phyloP scores from a whole-genome alignment of 2,797 vertebrate species.

The Pipistrellus kuhlii region DNA sequence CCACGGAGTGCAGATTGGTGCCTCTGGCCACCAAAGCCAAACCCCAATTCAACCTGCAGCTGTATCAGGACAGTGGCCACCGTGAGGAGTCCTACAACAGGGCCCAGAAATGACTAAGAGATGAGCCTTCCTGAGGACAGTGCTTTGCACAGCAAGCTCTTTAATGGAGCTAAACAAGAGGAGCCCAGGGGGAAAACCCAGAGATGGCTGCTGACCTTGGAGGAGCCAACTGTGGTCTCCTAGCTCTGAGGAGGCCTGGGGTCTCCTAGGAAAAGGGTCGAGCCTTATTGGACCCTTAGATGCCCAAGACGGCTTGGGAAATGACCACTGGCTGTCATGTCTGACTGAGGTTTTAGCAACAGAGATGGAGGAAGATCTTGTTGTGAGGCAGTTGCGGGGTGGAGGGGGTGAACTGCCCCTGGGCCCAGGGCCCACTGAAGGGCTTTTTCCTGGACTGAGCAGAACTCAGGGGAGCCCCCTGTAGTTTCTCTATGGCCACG shows the following conservation, averaged over 20 bases:
- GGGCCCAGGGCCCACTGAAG: neutral
- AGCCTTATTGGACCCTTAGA: neutral
- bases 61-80: neutral
- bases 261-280: neutral
- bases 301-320: neutral
- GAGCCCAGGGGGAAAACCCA: neutral
- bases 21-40: rapidly evolving
- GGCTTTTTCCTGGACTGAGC: no score
- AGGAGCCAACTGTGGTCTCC: neutral
- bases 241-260: neutral
- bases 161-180: neutral
- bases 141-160: neutral
- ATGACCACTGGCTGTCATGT: neutral
- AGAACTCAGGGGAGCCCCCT: neutral
- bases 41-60: neutral
- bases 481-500: slow-evolving; percentile 39
- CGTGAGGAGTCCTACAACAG: neutral
- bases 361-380: neutral
- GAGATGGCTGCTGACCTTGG: neutral
- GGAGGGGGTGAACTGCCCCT: neutral
- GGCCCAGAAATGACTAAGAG: neutral
- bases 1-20: neutral
- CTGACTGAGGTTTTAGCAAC: neutral
- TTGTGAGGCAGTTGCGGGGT: rapidly evolving
- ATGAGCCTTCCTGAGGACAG: neutral